Conservation (phyloP, 2,113 vertebrate species). For the Atlantisia rogersi region DNA sequence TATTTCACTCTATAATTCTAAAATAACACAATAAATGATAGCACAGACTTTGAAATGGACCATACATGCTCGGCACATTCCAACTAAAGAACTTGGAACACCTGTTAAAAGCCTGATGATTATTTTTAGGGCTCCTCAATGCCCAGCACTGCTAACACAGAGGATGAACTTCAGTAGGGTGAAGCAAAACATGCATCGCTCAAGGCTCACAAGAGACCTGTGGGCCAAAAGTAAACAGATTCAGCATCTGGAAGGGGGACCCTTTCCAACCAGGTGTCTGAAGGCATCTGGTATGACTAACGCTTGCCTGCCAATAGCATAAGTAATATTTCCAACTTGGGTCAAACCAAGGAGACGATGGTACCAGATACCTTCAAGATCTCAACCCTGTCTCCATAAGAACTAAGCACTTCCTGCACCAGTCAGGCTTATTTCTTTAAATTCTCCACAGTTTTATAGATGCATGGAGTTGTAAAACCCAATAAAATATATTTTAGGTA, state of each 20-base stretch:
- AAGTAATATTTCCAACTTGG: not conserved
- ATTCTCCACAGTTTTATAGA: not conserved
- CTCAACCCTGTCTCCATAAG: not conserved
- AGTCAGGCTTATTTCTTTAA: not conserved
- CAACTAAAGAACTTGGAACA: not conserved
- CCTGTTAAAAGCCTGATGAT: not conserved
- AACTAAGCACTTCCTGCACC: not conserved
- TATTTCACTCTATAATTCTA: not conserved
- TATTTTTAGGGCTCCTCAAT: not conserved
- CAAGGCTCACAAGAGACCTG: not conserved
- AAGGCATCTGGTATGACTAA: not conserved
- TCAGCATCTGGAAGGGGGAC: not conserved
- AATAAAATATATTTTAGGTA: not conserved
- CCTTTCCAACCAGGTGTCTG: not conserved
- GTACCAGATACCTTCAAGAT: not conserved
- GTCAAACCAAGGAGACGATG: not conserved
- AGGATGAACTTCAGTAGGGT: not conserved
- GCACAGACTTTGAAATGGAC: not conserved
- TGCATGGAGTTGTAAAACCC: not conserved
- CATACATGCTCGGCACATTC: accelerated
- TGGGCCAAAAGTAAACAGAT: not conserved
- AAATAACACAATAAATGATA: not conserved
- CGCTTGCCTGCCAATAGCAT: accelerated
- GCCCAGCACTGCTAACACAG: not conserved
- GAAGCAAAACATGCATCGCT: not conserved